Evolutionary conservation across 2,888 invertebrate genomes (phyloP).

Genomic region (Folsomia candida): DNA sequence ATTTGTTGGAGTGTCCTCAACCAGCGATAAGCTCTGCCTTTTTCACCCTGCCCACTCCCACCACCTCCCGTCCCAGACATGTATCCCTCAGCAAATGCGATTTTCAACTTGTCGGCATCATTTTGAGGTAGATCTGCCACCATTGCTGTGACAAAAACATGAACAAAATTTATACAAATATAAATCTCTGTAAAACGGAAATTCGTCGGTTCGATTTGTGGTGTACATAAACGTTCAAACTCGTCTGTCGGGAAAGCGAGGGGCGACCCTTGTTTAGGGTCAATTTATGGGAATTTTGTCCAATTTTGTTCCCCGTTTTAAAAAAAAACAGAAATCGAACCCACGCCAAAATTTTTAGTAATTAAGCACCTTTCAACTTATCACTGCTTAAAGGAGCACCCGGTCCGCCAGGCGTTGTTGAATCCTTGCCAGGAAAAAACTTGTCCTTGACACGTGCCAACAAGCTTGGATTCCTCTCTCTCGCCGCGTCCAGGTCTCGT

Average conservation of each 20-base stretch:
- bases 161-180: neutral
- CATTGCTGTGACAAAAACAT: constrained; percentile 60
- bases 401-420: neutral
- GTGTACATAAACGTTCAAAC: too few species aligned
- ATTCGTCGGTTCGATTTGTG: neutral
- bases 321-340: neutral
- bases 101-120: constrained; percentile 73
- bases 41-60: constrained; percentile 51
- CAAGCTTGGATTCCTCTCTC: constrained; percentile 69
- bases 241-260: too few species aligned
- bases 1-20: constrained; percentile 73
- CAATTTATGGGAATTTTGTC: too few species aligned
- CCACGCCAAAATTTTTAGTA: neutral
- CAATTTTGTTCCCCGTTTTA: too few species aligned
- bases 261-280: too few species aligned
- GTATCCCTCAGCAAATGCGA: constrained; percentile 90
- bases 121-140: constrained; percentile 58
- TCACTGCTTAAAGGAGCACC: constrained; percentile 34
- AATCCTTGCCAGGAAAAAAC: constrained; percentile 52
- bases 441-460: constrained; percentile 65
- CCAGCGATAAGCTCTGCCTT: constrained; percentile 58
- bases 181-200: neutral
- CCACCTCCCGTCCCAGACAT: constrained; percentile 63
- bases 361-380: constrained; percentile 42
- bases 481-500: constrained; percentile 67